Conservation (phyloP, 2,888 invertebrate species). For the Ormyrus thymus region DNA sequence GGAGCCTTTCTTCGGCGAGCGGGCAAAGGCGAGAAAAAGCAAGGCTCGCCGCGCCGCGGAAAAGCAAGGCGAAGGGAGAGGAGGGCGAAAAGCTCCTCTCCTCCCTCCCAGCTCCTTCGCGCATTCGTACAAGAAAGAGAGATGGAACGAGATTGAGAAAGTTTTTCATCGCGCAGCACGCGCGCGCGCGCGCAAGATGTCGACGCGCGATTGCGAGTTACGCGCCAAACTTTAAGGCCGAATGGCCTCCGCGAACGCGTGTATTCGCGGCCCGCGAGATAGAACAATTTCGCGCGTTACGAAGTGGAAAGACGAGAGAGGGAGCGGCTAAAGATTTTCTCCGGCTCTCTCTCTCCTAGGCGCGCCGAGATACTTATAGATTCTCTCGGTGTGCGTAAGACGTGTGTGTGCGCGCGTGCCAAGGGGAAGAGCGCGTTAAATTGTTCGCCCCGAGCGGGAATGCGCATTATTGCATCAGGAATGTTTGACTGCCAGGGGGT, state of each 20-base stretch:
- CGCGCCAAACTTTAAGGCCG: conserved; percentile 56
- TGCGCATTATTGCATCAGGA: conserved; percentile 31
- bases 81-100: conserved; percentile 3
- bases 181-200: conserved; percentile 56
- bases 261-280: background rate
- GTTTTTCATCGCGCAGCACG: conserved; percentile 60
- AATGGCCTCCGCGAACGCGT: background rate
- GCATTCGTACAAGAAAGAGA: too few relatives aligned
- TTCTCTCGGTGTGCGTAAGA: background rate
- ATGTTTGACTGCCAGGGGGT: conserved; percentile 16
- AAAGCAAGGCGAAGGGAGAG: conserved; percentile 39
- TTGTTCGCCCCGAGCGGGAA: conserved; percentile 2
- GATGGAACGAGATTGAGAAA: conserved; percentile 62
- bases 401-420: background rate
- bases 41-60: background rate
- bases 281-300: conserved; percentile 29
- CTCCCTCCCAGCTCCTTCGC: too few relatives aligned
- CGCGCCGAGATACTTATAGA: background rate
- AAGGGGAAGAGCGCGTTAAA: conserved; percentile 15
- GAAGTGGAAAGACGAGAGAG: background rate
- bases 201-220: conserved; percentile 62
- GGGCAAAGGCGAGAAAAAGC: conserved; percentile 1
- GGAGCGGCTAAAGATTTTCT: conserved; percentile 10
- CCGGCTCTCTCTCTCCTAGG: too few relatives aligned
- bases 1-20: conserved; percentile 3